Evolutionary conservation across 2,113 vertebrate genomes (phyloP).

Genomic region (Podocnemis expansa): DNA sequence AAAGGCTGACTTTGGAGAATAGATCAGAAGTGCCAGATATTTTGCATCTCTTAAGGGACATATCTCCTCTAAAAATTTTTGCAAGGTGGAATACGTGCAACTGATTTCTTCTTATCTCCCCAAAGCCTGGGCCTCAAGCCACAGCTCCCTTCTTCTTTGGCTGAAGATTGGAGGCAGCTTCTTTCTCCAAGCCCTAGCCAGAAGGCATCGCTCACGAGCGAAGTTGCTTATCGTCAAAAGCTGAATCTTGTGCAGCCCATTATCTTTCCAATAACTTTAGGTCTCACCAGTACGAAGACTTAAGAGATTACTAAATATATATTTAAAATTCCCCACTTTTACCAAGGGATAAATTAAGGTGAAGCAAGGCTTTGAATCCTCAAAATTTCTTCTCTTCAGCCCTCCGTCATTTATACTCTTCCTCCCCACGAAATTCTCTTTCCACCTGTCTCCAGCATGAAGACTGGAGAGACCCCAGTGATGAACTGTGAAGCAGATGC

Average conservation of each 20-base stretch:
- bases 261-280: background rate
- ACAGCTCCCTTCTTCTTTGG: background rate
- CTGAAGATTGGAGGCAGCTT: slow-evolving; percentile 28
- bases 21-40: background rate
- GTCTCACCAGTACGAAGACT: slow-evolving; percentile 40
- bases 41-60: background rate
- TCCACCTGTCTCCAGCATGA: background rate
- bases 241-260: slow-evolving; percentile 11
- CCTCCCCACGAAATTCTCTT: slow-evolving; percentile 32
- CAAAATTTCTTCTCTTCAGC: slow-evolving; percentile 28
- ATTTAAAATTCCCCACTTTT: slow-evolving; percentile 44
- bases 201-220: background rate
- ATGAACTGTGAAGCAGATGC: background rate
- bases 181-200: background rate
- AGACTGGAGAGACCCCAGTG: slow-evolving; percentile 22
- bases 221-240: slow-evolving; percentile 24
- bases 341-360: slow-evolving; percentile 54
- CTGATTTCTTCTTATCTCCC: background rate
- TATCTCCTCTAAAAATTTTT: background rate
- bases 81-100: background rate
- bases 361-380: slow-evolving; percentile 29
- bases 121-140: background rate
- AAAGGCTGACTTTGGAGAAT: background rate
- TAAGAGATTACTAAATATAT: slow-evolving; percentile 30
- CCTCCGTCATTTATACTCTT: slow-evolving; percentile 24